Evolutionary conservation across 35 echinoderm and acorn worm genomes (phyloP), one percentile per base, ranked within the genome.

Genomic region (Anneissia japonica): DNA sequence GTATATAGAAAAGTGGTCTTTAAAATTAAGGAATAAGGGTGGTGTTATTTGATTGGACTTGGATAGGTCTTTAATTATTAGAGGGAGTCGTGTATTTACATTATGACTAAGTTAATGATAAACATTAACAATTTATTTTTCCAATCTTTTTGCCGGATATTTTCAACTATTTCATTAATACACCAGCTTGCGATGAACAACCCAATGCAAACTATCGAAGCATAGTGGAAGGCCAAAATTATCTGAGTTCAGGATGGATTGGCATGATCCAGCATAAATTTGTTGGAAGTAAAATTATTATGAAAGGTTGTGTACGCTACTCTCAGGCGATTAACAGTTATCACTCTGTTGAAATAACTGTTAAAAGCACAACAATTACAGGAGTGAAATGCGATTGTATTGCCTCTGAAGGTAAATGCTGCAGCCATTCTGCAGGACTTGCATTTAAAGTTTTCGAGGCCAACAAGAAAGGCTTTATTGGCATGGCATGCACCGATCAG

Each of bases 211-310:
- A 87, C 29, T 87, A 46, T 56, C 75, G 85, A 19, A 87, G 85
- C 85, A 87, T 87, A 28, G 79, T 37, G 34, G 85, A 87, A 34
- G 85, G 85, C 4, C 77, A 79, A 45, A 87, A 87, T 77, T 80
- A 87, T 34, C 76, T 87, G 28, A 37, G 55, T 80, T 87, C 85
- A 40, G 76, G 85, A 46, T 87, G 85, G 85, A 43, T 87, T 30
- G 76, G 76, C 13, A 39, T 87, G 1, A 77, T 87, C 23, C 19
- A 33, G 32, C 75, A 87, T 4, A 41, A 51, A 45, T n/a, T 78
- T 28, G 74, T 32, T 34, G 36, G 75, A 31, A 23, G 76, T 32
- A 46, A 78, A 38, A 31, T 87, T 16, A 55, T 30, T 46, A 21
- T 87, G 46, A 79, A 41, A 34, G 34, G 37, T 35, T n/a, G 51